Conservation (phyloP, 2,888 invertebrate genomes). For the Reticulitermes lucifugus region DNA sequence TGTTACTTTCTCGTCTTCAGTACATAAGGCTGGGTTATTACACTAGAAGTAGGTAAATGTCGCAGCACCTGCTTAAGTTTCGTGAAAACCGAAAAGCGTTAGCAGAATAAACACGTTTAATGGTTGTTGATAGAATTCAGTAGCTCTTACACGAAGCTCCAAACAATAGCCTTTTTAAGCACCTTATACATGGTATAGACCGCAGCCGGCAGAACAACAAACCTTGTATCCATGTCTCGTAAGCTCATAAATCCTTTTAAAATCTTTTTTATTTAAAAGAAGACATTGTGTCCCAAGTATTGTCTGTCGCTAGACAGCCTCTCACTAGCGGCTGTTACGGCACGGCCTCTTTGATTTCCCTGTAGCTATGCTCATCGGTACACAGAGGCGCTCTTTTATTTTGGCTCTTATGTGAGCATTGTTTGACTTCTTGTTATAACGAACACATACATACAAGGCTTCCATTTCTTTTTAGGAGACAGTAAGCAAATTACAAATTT, state of each 20-base stretch:
- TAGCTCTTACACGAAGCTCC: too few species aligned
- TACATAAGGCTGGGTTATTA: too few species aligned
- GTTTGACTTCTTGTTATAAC: neutral
- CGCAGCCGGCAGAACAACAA: neutral
- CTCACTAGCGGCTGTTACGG: too few species aligned
- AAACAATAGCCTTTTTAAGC: neutral
- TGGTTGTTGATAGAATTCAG: too few species aligned
- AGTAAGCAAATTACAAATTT: neutral
- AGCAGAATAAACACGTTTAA: too few species aligned
- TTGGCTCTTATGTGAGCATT: neutral
- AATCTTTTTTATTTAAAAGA: constrained; percentile 7
- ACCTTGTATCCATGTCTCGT: neutral
- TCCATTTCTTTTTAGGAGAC: neutral
- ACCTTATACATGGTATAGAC: neutral
- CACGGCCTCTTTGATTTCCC: neutral
- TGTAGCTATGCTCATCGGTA: neutral
- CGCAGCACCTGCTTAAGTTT: too few species aligned
- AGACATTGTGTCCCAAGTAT: neutral
- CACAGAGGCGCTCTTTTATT: neutral
- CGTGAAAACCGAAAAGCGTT: too few species aligned
- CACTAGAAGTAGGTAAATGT: too few species aligned
- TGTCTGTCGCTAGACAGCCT: neutral
- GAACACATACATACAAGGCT: neutral
- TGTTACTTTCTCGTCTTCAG: too few species aligned
- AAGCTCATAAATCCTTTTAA: neutral